These are phyloP conservation scores for Sphyrna mokarran DNA, from an alignment of 2,113 vertebrate genomes.

Conservation along the genomic window DNA sequence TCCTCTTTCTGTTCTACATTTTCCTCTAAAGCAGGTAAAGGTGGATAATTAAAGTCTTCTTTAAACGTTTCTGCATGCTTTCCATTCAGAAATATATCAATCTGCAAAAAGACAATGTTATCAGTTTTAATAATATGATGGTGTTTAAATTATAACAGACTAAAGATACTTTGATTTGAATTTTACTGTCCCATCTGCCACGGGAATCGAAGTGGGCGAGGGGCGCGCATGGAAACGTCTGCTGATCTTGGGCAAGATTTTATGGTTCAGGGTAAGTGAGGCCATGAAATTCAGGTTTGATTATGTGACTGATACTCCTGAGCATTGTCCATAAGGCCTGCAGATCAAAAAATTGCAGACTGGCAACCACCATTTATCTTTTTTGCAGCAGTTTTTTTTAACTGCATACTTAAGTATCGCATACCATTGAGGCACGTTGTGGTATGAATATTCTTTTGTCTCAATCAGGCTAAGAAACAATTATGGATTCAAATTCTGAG, in stretches of 20 bases:
- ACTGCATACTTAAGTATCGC: neutral
- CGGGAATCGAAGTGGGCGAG: too few relatives aligned
- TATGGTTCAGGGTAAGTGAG: too few relatives aligned
- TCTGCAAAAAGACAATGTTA: constrained; percentile 47
- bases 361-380: neutral
- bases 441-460: neutral
- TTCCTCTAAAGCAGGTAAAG: constrained; percentile 44
- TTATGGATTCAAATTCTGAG: neutral
- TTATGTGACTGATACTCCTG: neutral
- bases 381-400: neutral
- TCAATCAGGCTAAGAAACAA: neutral
- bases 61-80: constrained; percentile 58
- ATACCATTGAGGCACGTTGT: neutral
- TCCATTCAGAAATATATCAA: constrained; percentile 60
- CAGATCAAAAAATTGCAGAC: neutral
- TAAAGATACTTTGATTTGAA: neutral
- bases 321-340: neutral
- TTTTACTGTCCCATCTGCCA: too few relatives aligned
- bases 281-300: neutral
- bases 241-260: too few relatives aligned
- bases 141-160: neutral
- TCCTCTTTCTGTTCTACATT: constrained; percentile 45
- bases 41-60: constrained; percentile 50
- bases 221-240: too few relatives aligned
- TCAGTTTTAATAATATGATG: neutral